Evolutionary conservation across 2,113 vertebrate species (phyloP).

Genomic region (Pardalotus punctatus): DNA sequence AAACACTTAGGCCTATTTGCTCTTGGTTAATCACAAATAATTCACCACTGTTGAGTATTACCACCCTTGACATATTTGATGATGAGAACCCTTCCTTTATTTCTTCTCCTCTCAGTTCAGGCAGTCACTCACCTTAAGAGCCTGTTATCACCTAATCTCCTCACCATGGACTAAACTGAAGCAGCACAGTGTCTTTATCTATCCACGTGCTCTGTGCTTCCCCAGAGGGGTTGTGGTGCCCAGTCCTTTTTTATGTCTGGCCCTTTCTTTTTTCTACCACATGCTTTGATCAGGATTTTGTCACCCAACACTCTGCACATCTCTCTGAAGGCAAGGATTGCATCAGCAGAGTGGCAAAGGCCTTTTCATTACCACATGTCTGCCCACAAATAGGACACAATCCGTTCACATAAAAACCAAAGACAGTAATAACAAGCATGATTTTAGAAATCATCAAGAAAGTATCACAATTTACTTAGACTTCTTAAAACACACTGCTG

Average conservation of each 20-base stretch:
- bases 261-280: neutral
- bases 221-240: neutral
- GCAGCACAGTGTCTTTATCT: neutral
- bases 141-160: neutral
- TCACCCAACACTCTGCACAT: neutral
- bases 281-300: neutral
- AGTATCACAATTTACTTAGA: neutral
- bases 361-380: neutral
- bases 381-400: neutral
- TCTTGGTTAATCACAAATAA: neutral
- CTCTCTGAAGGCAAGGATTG: neutral
- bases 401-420: neutral
- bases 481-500: neutral
- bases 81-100: neutral
- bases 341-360: neutral
- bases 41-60: neutral
- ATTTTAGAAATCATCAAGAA: neutral
- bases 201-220: neutral
- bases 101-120: neutral
- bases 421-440: neutral
- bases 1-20: neutral
- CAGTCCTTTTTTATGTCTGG: neutral
- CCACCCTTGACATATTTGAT: neutral
- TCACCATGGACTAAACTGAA: neutral
- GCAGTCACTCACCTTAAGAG: neutral